These are phyloP conservation scores for Mastomys natalensis DNA, from an alignment of 2,113 vertebrate genomes.

Conservation along the genomic window DNA sequence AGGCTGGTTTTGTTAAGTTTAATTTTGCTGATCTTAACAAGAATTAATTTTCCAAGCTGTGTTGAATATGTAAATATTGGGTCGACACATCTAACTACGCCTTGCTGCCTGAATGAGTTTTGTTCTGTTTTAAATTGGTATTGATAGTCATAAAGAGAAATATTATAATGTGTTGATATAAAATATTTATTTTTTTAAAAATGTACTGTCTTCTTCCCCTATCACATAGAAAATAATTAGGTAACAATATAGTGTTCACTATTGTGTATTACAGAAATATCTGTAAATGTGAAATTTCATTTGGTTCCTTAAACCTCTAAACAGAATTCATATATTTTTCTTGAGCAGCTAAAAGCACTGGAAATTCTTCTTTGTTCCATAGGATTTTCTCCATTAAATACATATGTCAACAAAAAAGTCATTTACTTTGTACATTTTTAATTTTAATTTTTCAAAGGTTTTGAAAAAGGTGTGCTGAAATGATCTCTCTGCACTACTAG, in stretches of 20 bases:
- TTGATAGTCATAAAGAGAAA: constrained; percentile 61
- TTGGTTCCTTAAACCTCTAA: not conserved
- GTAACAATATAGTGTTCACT: not conserved
- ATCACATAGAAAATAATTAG: not conserved
- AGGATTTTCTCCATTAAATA: not conserved
- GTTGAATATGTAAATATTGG: constrained; percentile 69
- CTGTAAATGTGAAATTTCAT: not conserved
- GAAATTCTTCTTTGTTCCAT: not conserved
- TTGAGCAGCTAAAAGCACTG: not conserved
- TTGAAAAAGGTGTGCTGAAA: not conserved
- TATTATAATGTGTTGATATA: constrained; percentile 21
- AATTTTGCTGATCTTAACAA: constrained; percentile 85
- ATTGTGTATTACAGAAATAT: not conserved
- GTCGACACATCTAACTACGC: constrained; percentile 44
- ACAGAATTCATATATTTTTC: not conserved
- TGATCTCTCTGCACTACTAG: not conserved
- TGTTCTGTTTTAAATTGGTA: constrained; percentile 42
- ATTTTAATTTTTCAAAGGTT: not conserved
- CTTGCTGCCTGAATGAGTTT: constrained; percentile 19
- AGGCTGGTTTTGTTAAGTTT: constrained; percentile 84
- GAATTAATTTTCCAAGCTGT: constrained; percentile 84
- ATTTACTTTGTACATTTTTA: not conserved
- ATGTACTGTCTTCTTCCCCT: not conserved
- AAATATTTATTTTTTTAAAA: constrained; percentile 22
- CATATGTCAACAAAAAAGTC: not conserved